Percentiles rank a stretch among this genome's conserved stretches.
These are phyloP conservation scores for Nasonia vitripennis DNA, from an alignment of 1,140 invertebrate genomes.

Conservation along the genomic window DNA sequence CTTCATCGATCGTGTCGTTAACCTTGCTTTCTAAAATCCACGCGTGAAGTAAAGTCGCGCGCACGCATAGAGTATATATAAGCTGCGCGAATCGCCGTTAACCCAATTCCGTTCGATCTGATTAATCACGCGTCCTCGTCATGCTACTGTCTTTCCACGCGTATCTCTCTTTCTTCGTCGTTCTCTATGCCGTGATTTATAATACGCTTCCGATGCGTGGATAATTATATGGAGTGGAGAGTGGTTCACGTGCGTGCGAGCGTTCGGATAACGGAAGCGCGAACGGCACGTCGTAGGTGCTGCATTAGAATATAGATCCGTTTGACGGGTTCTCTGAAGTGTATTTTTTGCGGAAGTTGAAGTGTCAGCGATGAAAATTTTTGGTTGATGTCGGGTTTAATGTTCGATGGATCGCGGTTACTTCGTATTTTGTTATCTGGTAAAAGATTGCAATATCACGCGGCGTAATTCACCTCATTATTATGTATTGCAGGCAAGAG, in stretches of 20 bases:
- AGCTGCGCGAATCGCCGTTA: not conserved
- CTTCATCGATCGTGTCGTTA: not conserved
- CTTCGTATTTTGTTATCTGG: too few relatives aligned
- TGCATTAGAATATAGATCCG: not conserved
- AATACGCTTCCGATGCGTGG: not conserved
- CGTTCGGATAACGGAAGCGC: not conserved
- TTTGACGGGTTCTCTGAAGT: not conserved
- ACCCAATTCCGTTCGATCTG: constrained; percentile 18
- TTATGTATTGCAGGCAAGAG: not conserved
- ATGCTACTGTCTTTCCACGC: not conserved
- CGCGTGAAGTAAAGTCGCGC: not conserved
- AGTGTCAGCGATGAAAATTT: too few relatives aligned
- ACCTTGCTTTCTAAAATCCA: constrained; percentile 23
- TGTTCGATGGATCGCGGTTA: too few relatives aligned
- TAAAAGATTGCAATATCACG: not conserved
- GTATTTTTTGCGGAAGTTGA: not conserved
- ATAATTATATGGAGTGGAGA: not conserved
- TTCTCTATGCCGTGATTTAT: constrained; percentile 1
- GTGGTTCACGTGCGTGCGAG: not conserved
- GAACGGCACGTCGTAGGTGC: not conserved
- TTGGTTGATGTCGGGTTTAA: too few relatives aligned
- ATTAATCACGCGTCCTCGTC: not conserved
- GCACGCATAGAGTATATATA: not conserved
- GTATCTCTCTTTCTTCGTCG: not conserved
- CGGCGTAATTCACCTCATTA: not conserved